phyloP scores from a whole-genome alignment of 2,797 vertebrate species.

The Chlorospingus flavigularis region DNA sequence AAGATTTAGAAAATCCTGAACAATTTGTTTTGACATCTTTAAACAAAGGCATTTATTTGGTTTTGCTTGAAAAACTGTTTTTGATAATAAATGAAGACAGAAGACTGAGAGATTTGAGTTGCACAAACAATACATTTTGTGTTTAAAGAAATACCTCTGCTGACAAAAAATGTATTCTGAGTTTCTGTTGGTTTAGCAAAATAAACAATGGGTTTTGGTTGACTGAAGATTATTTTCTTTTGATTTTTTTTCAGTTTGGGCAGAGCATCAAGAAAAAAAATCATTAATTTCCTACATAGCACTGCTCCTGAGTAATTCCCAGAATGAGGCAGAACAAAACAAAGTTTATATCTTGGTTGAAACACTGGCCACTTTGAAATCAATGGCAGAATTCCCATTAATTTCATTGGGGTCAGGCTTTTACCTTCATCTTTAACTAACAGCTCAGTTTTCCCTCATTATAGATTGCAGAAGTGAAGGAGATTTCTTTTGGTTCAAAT shows the following conservation, averaged over 20 bases:
- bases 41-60: not conserved
- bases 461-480: not conserved
- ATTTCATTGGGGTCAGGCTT: constrained; percentile 32
- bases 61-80: constrained; percentile 23
- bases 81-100: constrained; percentile 32
- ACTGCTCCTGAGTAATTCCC: not conserved
- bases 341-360: constrained; percentile 11
- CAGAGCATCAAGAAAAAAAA: not conserved
- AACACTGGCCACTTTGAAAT: constrained; percentile 9
- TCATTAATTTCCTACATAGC: not conserved
- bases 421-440: constrained; percentile 37
- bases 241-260: not conserved
- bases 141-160: constrained; percentile 27
- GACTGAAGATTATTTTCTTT: not conserved
- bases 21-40: constrained; percentile 15
- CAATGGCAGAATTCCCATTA: constrained; percentile 29
- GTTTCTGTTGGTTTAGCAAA: constrained; percentile 39
- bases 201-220: not conserved
- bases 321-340: not conserved
- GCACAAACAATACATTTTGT: not conserved
- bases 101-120: not conserved
- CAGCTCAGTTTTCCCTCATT: constrained; percentile 44
- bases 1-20: not conserved
- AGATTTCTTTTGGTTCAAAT: constrained; percentile 12
- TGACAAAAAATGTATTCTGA: constrained; percentile 9